Evolutionary conservation across 2,797 vertebrate genomes (phyloP), one percentile per base, ranked within the genome.

Genomic region (Gymnothorax reevesii): DNA sequence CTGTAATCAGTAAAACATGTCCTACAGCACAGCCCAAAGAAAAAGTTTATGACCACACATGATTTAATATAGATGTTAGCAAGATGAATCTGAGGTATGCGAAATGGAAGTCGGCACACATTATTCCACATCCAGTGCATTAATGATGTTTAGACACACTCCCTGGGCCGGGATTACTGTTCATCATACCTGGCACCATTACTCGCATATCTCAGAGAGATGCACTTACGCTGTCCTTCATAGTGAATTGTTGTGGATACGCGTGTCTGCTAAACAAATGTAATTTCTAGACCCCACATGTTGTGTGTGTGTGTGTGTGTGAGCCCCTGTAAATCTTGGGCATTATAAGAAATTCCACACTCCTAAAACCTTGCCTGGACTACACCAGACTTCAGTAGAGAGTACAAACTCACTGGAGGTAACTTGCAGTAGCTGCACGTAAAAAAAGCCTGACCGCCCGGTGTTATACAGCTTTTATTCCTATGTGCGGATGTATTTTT

Each of bases 381-480:
- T 66, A 82, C 12, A 20, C 57, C 85, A 86, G 57, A 59, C 49
- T 60, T 49, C 73, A 42, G 80, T 12, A 2, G 80, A 60, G 83
- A 82, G 82, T 82, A 82, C 33, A 86, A 82, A 57, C 85, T 82
- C 73, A 75, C 27, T 62, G 7, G 33, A 52, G 75, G 33, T 59
- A 12, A 73, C 4, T n/a, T 52, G 57, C 27, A 22, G n/a, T 80
- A 80, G 57, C 73, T 86, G 85, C 85, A 86, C 75, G 73, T 86
- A 59, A 62, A 49, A 86, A 86, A 86, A 82, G 80, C 22, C 59
- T 54, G 52, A 82, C 77, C 54, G 77, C 57, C 13, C 73, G 54
- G 82, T 69, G 62, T 33, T 86, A 55, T 52, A 80, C 64, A 42
- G 2, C 2, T 42, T 42, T 42, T 42, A 42, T 42, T 42, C 33